Conservation (phyloP, 2,797 vertebrate genomes). For the Etheostoma nigrum region DNA sequence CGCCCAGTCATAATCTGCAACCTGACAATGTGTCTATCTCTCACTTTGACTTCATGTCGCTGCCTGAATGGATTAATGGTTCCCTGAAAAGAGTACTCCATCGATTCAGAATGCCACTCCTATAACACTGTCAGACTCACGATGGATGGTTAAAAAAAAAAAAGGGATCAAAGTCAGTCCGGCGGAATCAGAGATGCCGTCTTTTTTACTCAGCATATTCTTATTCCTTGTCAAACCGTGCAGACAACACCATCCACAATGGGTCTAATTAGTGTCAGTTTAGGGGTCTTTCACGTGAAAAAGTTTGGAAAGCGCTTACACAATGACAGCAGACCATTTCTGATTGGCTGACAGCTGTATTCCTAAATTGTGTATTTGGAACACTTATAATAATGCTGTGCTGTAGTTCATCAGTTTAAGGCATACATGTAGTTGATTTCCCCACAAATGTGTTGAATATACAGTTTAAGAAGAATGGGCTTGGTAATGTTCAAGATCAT, state of each 20-base stretch:
- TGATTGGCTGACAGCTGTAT: no score
- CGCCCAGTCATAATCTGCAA: slow-evolving; percentile 7
- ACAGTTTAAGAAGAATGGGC: background rate
- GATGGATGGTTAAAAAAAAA: background rate
- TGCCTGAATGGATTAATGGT: background rate
- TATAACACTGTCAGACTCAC: background rate
- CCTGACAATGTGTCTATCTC: background rate
- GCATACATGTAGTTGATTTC: background rate
- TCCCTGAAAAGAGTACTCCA: slow-evolving; percentile 1
- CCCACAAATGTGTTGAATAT: background rate
- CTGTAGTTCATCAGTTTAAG: background rate
- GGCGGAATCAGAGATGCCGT: background rate
- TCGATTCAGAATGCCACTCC: background rate
- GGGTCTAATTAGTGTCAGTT: no score
- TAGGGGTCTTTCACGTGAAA: no score
- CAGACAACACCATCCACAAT: background rate
- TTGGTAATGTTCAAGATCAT: background rate
- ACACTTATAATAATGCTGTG: background rate
- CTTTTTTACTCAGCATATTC: background rate
- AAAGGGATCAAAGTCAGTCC: background rate
- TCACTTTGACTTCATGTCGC: slow-evolving; percentile 8
- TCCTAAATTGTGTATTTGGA: no score
- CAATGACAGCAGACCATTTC: no score
- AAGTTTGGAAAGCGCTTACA: no score
- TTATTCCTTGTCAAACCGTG: background rate